Percentiles rank a stretch among this genome's conserved stretches.
Evolutionary conservation across 2,888 invertebrate species (phyloP).

Genomic region (Troglohyphantes excavatus): DNA sequence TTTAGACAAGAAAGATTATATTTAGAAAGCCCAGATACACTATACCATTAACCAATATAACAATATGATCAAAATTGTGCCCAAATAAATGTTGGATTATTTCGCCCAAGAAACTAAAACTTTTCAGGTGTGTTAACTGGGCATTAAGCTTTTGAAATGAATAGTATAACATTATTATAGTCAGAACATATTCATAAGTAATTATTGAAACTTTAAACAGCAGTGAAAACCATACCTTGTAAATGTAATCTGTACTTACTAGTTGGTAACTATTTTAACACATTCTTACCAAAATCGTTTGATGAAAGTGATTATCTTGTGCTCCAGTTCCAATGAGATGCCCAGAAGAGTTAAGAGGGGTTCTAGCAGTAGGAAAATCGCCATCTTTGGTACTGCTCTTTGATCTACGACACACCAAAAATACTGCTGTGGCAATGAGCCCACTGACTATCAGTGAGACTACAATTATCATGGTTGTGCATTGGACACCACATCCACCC

Average conservation of each 20-base stretch:
- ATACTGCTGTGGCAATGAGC: constrained; percentile 29
- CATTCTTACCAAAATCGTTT: neutral
- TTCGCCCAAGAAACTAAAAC: no score
- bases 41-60: no score
- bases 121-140: no score
- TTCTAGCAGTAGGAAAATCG: constrained; percentile 36
- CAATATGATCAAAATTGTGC: no score
- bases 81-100: no score
- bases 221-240: no score
- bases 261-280: neutral
- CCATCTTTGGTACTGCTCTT: constrained; percentile 23
- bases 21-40: no score
- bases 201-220: neutral
- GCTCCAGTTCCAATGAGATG: neutral
- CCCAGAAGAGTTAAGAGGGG: constrained; percentile 43
- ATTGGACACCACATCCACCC: constrained; percentile 58
- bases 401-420: constrained; percentile 16
- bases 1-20: no score
- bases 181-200: neutral
- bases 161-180: no score
- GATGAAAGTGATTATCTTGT: constrained; percentile 5
- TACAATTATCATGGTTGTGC: constrained; percentile 50
- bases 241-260: no score
- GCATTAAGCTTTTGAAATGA: no score
- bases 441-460: constrained; percentile 55